These are phyloP conservation scores for Orchesella cincta DNA, from an alignment of 1,140 invertebrate genomes.

Conservation along the genomic window DNA sequence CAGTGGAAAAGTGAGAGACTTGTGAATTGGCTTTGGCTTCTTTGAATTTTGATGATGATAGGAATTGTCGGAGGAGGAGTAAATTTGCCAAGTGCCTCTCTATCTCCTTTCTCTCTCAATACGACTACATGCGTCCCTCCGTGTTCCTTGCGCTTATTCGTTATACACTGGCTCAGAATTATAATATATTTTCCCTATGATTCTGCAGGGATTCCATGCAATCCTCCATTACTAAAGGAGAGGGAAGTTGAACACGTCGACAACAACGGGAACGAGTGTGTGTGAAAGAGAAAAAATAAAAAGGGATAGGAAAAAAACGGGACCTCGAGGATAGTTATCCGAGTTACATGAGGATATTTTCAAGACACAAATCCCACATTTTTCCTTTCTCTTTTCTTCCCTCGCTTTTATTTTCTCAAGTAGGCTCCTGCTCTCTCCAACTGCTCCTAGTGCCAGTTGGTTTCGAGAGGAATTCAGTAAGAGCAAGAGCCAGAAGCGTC, in stretches of 20 bases:
- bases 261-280: background rate
- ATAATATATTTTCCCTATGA: background rate
- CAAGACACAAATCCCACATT: no score
- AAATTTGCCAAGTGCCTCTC: conserved; percentile 20
- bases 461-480: no score
- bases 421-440: no score
- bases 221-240: background rate
- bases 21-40: conserved; percentile 15
- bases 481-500: no score
- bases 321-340: no score
- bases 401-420: no score
- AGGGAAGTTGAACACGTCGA: background rate
- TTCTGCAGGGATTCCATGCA: background rate
- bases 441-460: no score
- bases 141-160: background rate
- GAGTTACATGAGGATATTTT: no score
- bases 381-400: no score
- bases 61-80: conserved; percentile 19
- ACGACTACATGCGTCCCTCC: background rate
- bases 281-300: background rate
- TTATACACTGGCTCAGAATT: background rate
- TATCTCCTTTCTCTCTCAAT: conserved; percentile 9
- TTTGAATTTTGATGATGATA: conserved; percentile 18
- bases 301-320: no score
- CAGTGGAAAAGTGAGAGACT: conserved; percentile 7